Conservation (phyloP, 2,113 vertebrate species). For the Bufo bufo region DNA sequence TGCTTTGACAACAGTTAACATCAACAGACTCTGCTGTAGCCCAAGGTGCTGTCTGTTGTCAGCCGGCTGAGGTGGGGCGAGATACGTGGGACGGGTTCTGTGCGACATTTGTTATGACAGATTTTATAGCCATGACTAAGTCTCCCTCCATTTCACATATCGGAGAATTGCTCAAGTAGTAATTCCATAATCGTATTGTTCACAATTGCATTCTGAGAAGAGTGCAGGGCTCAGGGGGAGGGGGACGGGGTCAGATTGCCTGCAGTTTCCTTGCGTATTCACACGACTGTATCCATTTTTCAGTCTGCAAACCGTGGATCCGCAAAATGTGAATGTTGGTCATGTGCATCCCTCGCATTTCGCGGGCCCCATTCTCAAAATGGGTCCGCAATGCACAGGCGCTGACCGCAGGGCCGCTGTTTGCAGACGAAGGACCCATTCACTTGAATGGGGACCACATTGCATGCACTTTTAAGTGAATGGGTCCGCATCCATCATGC, state of each 20-base stretch:
- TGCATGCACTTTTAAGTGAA: too few relatives aligned
- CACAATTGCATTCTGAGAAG: background rate
- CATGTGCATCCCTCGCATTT: too few relatives aligned
- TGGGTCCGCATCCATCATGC: too few relatives aligned
- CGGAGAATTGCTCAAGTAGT: background rate
- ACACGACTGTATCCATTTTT: too few relatives aligned
- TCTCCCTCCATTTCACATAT: background rate
- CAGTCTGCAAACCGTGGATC: too few relatives aligned
- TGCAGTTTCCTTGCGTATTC: background rate
- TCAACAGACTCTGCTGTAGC: slow-evolving; percentile 20
- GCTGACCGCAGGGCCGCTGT: too few relatives aligned
- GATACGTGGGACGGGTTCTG: background rate
- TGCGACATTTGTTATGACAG: background rate
- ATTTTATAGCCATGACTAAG: too few relatives aligned
- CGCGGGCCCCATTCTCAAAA: too few relatives aligned
- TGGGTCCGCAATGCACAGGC: too few relatives aligned
- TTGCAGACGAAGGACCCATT: too few relatives aligned
- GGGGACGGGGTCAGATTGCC: background rate
- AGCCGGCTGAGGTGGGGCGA: slow-evolving; percentile 8
- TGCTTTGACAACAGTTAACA: slow-evolving; percentile 31
- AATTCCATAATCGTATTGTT: background rate
- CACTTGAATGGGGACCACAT: too few relatives aligned
- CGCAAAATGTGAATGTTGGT: too few relatives aligned
- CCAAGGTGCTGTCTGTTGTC: slow-evolving; percentile 9
- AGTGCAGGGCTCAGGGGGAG: background rate